Percentiles rank a stretch among this genome's conserved stretches.
These are phyloP conservation scores for Nesogale talazaci DNA, from an alignment of 2,113 vertebrate species.

Conservation along the genomic window DNA sequence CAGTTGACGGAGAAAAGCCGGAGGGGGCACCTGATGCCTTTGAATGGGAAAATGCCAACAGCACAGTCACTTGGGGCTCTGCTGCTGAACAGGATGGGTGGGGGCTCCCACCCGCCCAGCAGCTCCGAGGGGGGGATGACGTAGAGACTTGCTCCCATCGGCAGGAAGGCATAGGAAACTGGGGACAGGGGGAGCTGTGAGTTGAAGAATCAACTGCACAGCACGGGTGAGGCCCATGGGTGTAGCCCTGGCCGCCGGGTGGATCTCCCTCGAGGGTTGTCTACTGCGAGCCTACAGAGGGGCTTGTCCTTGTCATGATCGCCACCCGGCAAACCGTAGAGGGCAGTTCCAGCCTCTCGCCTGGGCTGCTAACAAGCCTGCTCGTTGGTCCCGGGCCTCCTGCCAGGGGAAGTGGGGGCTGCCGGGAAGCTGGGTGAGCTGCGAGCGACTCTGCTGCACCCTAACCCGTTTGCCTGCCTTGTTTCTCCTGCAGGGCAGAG, in stretches of 20 bases:
- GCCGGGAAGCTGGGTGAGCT: neutral
- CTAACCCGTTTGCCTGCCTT: neutral
- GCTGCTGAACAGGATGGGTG: neutral
- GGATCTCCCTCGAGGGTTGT: too few species aligned
- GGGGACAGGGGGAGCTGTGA: neutral
- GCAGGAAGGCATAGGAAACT: neutral
- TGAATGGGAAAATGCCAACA: neutral
- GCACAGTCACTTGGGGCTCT: too few species aligned
- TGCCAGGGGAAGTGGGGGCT: neutral
- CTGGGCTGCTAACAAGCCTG: too few species aligned
- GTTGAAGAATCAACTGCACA: neutral
- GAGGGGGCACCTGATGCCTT: neutral
- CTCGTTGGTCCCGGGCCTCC: neutral
- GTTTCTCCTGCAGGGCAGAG: constrained; percentile 76
- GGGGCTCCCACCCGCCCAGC: neutral
- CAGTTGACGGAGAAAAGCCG: neutral
- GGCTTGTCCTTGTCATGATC: neutral
- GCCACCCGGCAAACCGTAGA: neutral
- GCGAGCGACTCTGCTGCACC: neutral
- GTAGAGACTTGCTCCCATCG: neutral
- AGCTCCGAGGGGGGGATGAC: neutral
- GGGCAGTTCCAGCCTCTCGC: neutral
- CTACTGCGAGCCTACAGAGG: too few species aligned
- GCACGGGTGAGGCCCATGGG: too few species aligned
- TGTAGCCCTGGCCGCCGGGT: too few species aligned